Evolutionary conservation across 2,888 invertebrate genomes (phyloP), one percentile per base, ranked within the genome.

Genomic region (Frankliniella fusca): DNA sequence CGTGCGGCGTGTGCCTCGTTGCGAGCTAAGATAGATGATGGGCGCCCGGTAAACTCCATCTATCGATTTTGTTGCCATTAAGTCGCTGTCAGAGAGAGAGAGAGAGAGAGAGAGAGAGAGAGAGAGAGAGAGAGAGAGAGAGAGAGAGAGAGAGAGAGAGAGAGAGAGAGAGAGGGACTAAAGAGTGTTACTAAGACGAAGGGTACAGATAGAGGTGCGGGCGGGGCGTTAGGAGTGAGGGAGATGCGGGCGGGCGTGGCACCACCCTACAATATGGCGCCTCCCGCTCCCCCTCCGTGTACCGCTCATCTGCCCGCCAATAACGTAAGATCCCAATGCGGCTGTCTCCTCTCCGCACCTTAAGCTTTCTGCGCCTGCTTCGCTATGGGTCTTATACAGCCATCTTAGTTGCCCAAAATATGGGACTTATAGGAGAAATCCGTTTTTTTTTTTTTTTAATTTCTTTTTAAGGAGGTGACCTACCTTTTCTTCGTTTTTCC

Each of bases 11-110:
- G 0, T 54, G 54, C 23, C 70, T 12, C 27, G 23, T 38, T 38
- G 38, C 38, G 38, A 38, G 70, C 70, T 27, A 76, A 76, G 70
- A 76, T 76, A 76, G 70, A 76, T 76, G 70, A 76, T 76, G 27
- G 70, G 23, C 38, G n/a, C 38, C 38, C 38, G 38, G 38, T 38
- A 38, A 76, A 76, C 70, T 76, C 70, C 70, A 76, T 76, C 70
- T 23, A 76, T 76, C 70, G 70, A 76, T 76, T 70, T 76, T 27
- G 27, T 38, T 38, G 38, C 38, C 38, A 38, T 38, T 38, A 38
- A 38, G 15, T 54, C 8, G 54, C 12, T 54, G 54, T 18, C 54
- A 54, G 12, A 18, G 54, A 54, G 18, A 54, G 50, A 15, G 50
- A 50, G 50, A 50, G 50, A 50, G 50, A 50, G 50, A 50, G 50